Conservation (phyloP, 2,113 vertebrate species). For the Tachysurus fulvidraco region DNA sequence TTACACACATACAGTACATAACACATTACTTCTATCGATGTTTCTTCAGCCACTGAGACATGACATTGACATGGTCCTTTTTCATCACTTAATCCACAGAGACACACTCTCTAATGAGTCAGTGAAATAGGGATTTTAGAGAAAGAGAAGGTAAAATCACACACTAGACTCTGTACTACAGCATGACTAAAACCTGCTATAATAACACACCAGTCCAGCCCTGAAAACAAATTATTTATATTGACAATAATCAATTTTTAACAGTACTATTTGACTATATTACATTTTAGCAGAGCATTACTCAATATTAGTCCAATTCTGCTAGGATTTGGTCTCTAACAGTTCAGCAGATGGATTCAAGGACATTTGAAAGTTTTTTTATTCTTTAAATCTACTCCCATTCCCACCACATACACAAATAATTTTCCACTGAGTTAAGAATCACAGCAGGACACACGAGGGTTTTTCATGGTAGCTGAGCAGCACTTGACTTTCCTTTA, state of each 20-base stretch:
- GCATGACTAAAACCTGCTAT: not conserved
- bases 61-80: slow-evolving; percentile 16
- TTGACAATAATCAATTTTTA: not conserved
- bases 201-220: not conserved
- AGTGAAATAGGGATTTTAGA: not conserved
- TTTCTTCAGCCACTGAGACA: not conserved
- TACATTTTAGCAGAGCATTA: not conserved
- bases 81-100: slow-evolving; percentile 16
- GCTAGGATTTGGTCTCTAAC: not conserved
- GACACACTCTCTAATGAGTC: slow-evolving; percentile 6
- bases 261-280: not conserved
- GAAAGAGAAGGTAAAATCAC: slow-evolving; percentile 17
- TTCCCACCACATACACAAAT: not conserved
- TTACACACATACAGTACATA: slow-evolving; percentile 37
- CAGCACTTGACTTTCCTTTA: slow-evolving; percentile 5
- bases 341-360: not conserved
- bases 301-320: not conserved
- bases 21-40: not conserved
- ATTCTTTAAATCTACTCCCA: not conserved
- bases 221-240: not conserved
- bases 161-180: not conserved
- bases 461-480: not conserved
- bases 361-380: not conserved
- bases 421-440: not conserved
- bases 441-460: not conserved